These are phyloP conservation scores for Phalanger gymnotis DNA, from an alignment of 2,797 vertebrate species.

Conservation along the genomic window DNA sequence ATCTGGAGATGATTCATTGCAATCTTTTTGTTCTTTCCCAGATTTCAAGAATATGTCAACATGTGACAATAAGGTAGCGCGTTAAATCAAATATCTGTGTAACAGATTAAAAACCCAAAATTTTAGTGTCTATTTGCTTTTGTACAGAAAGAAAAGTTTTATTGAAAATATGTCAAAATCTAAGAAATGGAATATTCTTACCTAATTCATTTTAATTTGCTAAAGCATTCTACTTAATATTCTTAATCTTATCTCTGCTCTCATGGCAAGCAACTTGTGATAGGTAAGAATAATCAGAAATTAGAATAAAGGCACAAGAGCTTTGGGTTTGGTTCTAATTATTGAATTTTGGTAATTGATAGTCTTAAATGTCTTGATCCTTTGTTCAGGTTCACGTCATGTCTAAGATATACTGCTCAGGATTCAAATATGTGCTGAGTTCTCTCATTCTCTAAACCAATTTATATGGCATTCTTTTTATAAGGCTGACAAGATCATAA, in stretches of 20 bases:
- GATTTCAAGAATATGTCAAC: neutral
- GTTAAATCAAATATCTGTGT: neutral
- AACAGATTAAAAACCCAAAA: neutral
- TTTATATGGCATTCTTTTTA: neutral
- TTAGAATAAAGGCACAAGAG: neutral
- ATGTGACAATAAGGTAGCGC: neutral
- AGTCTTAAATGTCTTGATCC: constrained; percentile 19
- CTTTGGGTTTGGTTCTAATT: constrained; percentile 17
- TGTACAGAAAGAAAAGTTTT: neutral
- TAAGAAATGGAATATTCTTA: neutral
- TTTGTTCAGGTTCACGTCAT: constrained; percentile 23
- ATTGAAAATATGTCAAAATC: neutral
- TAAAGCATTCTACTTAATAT: neutral
- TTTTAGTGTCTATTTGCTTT: neutral
- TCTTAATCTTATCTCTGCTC: neutral
- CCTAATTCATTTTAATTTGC: neutral
- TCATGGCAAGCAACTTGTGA: constrained; percentile 6
- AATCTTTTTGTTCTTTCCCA: neutral
- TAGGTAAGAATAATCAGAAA: neutral
- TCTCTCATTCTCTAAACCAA: neutral
- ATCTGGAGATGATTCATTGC: neutral
- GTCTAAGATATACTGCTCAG: neutral
- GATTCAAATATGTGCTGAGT: constrained; percentile 12
- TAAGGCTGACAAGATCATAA: neutral
- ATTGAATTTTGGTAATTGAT: neutral